Conservation (phyloP, 1,140 invertebrate species). For the Euura saliciscinereae region DNA sequence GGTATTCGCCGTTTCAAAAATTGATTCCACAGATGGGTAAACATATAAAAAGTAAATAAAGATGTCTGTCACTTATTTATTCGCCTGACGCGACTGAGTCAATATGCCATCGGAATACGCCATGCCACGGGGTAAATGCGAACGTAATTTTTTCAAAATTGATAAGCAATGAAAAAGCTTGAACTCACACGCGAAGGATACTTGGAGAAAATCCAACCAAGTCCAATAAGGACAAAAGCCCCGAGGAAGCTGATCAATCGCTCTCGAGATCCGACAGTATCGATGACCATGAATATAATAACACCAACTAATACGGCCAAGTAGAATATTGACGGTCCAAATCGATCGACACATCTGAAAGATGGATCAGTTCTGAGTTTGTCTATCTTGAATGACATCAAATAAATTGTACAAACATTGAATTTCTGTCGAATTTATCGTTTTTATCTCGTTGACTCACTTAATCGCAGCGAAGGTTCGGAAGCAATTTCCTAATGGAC, state of each 20-base stretch:
- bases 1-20: no score
- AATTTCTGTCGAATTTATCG: not conserved
- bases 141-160: no score
- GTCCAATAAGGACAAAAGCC: conserved; percentile 58
- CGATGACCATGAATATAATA: conserved; percentile 67
- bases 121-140: no score
- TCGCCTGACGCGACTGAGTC: no score
- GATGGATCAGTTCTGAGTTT: not conserved
- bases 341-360: conserved; percentile 21
- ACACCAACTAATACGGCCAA: conserved; percentile 56
- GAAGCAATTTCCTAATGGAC: conserved; percentile 17
- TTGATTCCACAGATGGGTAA: no score
- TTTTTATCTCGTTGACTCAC: not conserved
- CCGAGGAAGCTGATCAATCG: conserved; percentile 73
- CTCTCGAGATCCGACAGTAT: conserved; percentile 65
- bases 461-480: conserved; percentile 12
- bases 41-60: no score
- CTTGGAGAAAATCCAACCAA: conserved; percentile 68
- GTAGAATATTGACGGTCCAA: conserved; percentile 32
- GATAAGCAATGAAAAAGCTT: conserved; percentile 12
- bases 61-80: no score
- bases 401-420: not conserved
- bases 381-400: not conserved
- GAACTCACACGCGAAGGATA: conserved; percentile 61
- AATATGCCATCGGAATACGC: no score